phyloP scores from a whole-genome alignment of 1,140 invertebrate species.

The Carcinoscorpius rotundicauda region DNA sequence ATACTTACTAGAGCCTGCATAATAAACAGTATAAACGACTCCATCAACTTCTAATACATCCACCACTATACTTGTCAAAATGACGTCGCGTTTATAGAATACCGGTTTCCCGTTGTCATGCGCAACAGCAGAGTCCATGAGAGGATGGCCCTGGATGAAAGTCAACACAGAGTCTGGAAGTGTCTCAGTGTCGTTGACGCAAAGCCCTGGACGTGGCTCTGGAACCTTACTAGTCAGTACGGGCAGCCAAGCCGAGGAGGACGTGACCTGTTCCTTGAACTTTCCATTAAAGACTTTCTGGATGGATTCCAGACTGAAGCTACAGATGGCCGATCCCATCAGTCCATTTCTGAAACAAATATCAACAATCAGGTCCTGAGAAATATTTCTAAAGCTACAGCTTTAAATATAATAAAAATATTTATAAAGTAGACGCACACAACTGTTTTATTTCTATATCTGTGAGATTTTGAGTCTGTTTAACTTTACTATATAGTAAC shows the following conservation, averaged over 20 bases:
- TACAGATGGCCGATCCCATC: conserved; percentile 86
- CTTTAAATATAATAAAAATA: not conserved
- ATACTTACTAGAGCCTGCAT: conserved; percentile 64
- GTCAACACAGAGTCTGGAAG: conserved; percentile 73
- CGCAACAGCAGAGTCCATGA: conserved; percentile 88
- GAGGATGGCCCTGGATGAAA: conserved; percentile 85
- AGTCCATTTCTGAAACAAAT: conserved; percentile 56
- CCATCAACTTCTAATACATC: conserved; percentile 62
- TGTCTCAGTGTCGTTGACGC: conserved; percentile 74
- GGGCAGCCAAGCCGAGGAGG: conserved; percentile 79
- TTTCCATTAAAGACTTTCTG: conserved; percentile 75
- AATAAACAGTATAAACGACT: conserved; percentile 70
- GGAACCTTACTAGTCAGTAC: conserved; percentile 74
- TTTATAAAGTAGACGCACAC: too few relatives aligned
- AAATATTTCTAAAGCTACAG: too few relatives aligned
- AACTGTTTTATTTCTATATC: too few relatives aligned
- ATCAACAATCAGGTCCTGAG: too few relatives aligned
- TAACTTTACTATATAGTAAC: too few relatives aligned
- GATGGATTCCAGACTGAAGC: conserved; percentile 76
- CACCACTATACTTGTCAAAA: conserved; percentile 73
- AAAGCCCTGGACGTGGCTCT: conserved; percentile 75
- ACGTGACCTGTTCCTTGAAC: conserved; percentile 84
- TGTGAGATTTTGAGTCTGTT: too few relatives aligned
- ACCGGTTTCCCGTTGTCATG: conserved; percentile 78
- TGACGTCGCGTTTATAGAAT: conserved; percentile 73